A percentile compares a stretch with the other conserved stretches of the same genome.
phyloP scores from a whole-genome alignment of 1,140 invertebrate species.

The Bilobella aurantiaca region DNA sequence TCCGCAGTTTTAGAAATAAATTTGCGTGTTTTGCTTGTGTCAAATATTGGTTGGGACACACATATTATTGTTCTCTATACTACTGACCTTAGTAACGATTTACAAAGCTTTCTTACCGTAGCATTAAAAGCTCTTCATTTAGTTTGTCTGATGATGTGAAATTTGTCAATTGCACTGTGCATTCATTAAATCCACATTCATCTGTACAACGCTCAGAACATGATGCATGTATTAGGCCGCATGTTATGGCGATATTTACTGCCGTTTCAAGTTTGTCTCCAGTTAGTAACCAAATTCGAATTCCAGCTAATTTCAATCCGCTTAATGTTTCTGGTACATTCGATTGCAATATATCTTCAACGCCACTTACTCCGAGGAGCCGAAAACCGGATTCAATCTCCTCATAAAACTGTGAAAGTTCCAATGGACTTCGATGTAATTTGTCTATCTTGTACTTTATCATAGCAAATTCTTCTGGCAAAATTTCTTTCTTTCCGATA shows the following conservation, averaged over 20 bases:
- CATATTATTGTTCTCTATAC: no score
- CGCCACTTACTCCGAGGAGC: conserved; percentile 56
- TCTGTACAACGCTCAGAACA: no score
- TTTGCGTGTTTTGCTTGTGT: no score
- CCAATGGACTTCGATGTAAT: neutral
- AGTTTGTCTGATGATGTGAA: neutral
- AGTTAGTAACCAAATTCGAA: conserved; percentile 48
- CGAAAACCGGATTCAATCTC: neutral
- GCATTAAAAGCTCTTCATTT: neutral
- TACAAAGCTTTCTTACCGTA: no score
- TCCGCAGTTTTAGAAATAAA: no score
- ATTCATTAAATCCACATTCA: no score
- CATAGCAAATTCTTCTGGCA: neutral
- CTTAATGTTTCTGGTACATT: conserved; percentile 63
- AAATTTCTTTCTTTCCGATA: neutral
- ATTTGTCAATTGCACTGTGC: no score
- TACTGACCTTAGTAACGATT: no score
- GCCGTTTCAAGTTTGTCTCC: conserved; percentile 71
- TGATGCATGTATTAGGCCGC: conserved; percentile 63
- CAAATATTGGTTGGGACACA: no score
- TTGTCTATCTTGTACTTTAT: neutral
- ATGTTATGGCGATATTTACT: conserved; percentile 60
- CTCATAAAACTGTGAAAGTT: neutral
- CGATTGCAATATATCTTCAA: conserved; percentile 74
- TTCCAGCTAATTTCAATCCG: conserved; percentile 52